Base-by-base conservation (phyloP, 1,140 invertebrate species). In the Melitaea cinxia region DNA sequence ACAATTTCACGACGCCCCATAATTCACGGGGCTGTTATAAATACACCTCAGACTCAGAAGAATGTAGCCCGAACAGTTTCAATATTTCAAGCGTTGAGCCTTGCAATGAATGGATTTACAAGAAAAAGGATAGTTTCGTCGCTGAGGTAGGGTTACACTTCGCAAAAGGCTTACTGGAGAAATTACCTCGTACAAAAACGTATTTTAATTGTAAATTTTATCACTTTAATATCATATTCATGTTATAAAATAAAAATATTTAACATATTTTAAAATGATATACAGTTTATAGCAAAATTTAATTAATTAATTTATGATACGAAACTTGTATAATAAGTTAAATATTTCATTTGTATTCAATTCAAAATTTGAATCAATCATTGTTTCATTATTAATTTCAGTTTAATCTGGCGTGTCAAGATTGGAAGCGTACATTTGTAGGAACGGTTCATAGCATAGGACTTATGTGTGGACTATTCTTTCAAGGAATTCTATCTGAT, bases 381-480 rank as follows among this genome's bases (percentile, higher is more conserved):
- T 28, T 28, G 26, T 28, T 28, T 28, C 7, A 4, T 3, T 4
- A 28, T 23, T 50, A 15, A n/a, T 52, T 52, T 30, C 49, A 87
- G 81, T 80, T 80, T 58, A 53, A 78, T 10, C 60, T 85, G 12
- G 82, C 70, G 10, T 83, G 82, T 69, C 67, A 87, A 62, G 75
- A 87, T 56, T 85, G 82, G 82, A 87, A 85, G 49, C 66, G 81
- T 5, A 83, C 81, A 1, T 73, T 85, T 10, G 76, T 87, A 39
- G 94, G 94, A 14, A 93, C 93, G 1, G 75, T 92, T 7, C 94
- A 94, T 76, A 82, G 75, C 53, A 73, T 82, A 14, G 83, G 81
- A 5, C 65, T 77, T 19, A 80, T 87, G 77, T 64, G 80, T 9
- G 82, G 80, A 1, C 50, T 87, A 4, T 72, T 83, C 10, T 63